Conservation (phyloP, 2,888 invertebrate species). For the Thalpophila matura region DNA sequence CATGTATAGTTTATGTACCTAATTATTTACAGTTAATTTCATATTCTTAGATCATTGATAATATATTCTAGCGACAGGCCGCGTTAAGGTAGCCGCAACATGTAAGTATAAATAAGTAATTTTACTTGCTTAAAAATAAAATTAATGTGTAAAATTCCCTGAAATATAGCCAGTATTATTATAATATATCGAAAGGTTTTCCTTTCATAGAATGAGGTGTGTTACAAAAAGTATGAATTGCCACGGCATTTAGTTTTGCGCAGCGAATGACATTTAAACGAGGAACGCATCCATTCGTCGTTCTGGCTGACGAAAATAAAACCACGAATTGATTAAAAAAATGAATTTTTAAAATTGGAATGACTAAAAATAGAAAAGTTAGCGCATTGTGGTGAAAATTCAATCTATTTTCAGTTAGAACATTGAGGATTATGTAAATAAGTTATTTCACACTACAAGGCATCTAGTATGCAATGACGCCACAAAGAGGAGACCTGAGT, state of each 20-base stretch:
- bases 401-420: conserved; percentile 10
- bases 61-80: too few species aligned
- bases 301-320: background rate
- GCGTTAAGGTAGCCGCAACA: too few species aligned
- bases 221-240: conserved; percentile 17
- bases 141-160: too few species aligned
- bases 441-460: conserved; percentile 28
- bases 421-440: conserved; percentile 25
- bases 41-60: background rate
- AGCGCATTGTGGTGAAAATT: conserved; percentile 53
- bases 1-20: too few species aligned
- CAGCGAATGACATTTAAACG: conserved; percentile 39
- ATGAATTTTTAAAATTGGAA: conserved; percentile 2
- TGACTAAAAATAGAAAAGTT: background rate
- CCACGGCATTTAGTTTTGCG: conserved; percentile 20
- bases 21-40: background rate
- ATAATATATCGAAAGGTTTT: too few species aligned
- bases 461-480: conserved; percentile 21
- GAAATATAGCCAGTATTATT: too few species aligned
- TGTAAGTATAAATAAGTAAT: too few species aligned
- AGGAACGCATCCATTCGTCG: conserved; percentile 7
- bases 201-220: conserved; percentile 14
- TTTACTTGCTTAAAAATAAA: too few species aligned
- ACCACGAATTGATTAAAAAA: background rate
- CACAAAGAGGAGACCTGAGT: too few species aligned